phyloP scores from a whole-genome alignment of 2,888 invertebrate species.

The Agrochola lota region DNA sequence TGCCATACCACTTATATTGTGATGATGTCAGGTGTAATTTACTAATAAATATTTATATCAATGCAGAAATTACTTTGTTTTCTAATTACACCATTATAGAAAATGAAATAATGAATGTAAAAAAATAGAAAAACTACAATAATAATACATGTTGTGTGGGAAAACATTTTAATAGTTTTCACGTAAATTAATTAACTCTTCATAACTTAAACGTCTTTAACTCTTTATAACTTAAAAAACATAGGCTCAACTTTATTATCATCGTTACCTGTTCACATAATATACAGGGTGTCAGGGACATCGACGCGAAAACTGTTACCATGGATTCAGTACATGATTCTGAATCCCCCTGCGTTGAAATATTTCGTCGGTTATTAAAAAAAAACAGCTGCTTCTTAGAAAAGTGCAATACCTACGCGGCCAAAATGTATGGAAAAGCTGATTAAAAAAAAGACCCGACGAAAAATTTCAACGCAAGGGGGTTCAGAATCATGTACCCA shows the following conservation, averaged over 20 bases:
- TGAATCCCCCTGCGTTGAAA: no score
- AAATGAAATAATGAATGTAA: background rate
- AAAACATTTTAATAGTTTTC: slow-evolving; percentile 26
- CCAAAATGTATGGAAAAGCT: no score
- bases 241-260: background rate
- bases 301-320: no score
- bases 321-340: no score
- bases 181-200: slow-evolving; percentile 32
- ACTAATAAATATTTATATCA: background rate
- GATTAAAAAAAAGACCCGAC: no score
- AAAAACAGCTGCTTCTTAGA: no score
- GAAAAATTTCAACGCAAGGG: no score
- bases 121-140: slow-evolving; percentile 5
- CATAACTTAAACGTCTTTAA: no score
- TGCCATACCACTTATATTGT: background rate
- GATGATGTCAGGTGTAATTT: slow-evolving; percentile 12
- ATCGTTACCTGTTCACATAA: slow-evolving; percentile 3
- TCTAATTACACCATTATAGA: background rate
- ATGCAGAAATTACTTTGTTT: background rate
- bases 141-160: background rate
- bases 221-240: background rate
- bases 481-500: no score
- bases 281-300: no score
- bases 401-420: no score
- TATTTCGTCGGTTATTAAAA: no score